Conservation (phyloP, 2,113 vertebrate species). For the Bothrops jararaca region DNA sequence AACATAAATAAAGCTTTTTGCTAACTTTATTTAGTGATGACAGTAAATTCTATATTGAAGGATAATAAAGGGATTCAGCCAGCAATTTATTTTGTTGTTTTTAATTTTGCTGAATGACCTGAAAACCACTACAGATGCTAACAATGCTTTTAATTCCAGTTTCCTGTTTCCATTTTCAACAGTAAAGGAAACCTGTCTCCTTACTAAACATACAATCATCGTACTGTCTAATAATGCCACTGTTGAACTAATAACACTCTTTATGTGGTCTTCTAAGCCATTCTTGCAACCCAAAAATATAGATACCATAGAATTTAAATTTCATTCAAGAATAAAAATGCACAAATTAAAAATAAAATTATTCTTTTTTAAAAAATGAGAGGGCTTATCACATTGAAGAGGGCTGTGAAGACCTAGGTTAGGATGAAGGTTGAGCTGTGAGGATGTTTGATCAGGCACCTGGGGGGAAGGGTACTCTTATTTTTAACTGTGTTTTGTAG, state of each 20-base stretch:
- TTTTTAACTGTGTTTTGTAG: too few relatives aligned
- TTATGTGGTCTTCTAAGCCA: neutral
- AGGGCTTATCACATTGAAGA: too few relatives aligned
- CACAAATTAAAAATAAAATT: neutral
- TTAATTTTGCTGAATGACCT: neutral
- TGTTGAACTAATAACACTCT: neutral
- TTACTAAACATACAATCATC: neutral
- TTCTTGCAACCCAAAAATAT: neutral
- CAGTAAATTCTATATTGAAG: neutral
- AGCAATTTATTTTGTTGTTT: neutral
- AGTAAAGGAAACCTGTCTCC: neutral
- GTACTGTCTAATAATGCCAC: neutral
- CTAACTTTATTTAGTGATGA: neutral
- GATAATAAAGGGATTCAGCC: neutral
- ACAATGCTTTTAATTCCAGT: neutral
- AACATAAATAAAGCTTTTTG: neutral
- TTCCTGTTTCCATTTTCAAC: neutral
- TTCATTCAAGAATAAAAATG: neutral
- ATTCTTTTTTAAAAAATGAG: too few relatives aligned
- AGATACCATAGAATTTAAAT: neutral
- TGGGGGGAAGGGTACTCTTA: too few relatives aligned
- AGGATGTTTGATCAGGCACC: too few relatives aligned
- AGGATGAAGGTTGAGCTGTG: too few relatives aligned
- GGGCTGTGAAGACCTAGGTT: too few relatives aligned
- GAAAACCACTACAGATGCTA: neutral